Evolutionary conservation across 2,113 vertebrate species (phyloP).

Genomic region (Onychostruthus taczanowskii): DNA sequence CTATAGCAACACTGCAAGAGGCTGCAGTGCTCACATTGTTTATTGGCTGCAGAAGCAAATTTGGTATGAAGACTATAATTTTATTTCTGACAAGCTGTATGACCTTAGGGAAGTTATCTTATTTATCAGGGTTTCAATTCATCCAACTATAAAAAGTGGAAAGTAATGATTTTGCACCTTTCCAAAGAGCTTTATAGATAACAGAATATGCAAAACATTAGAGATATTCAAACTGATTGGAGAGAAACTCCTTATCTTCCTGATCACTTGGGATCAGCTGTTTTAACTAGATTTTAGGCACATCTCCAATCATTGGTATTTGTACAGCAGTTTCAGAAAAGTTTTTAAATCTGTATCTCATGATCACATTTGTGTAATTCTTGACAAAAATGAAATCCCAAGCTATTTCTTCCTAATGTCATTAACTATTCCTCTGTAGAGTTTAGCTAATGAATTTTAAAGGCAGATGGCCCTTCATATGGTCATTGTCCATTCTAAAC

Average conservation of each 20-base stretch:
- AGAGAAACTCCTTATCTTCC: background rate
- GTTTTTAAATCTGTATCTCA: background rate
- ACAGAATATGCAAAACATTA: background rate
- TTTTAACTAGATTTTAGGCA: background rate
- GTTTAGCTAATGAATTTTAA: background rate
- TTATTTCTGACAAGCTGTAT: slow-evolving; percentile 3
- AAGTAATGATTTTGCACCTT: slow-evolving; percentile 16
- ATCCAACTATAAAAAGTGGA: background rate
- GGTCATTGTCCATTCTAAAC: background rate
- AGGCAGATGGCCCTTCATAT: background rate
- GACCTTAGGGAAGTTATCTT: background rate
- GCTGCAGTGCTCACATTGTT: background rate
- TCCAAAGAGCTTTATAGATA: background rate
- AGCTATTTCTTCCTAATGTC: background rate
- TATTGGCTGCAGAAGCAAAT: background rate
- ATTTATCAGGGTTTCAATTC: slow-evolving; percentile 1
- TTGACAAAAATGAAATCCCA: background rate
- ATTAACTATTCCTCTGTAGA: background rate
- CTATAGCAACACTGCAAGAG: background rate
- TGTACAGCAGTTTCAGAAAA: background rate
- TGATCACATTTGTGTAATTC: background rate
- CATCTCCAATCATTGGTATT: background rate
- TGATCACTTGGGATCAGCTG: background rate
- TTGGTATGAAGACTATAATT: background rate
- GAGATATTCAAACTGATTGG: background rate